Conservation (phyloP, 1,140 invertebrate species). For the Drosophila paulistorum region DNA sequence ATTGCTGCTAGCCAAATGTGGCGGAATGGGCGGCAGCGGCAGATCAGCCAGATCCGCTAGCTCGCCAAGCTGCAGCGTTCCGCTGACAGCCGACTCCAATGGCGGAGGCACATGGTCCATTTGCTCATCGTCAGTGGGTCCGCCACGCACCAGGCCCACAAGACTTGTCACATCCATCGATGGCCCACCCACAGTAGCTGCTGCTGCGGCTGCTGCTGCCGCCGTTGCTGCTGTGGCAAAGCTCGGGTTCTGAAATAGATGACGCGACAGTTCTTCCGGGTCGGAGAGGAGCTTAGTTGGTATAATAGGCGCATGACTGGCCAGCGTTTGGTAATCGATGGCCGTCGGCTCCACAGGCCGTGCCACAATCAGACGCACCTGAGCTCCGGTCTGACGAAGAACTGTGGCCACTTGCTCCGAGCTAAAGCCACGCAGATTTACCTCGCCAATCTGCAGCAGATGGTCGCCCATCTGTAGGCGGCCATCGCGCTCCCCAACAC, state of each 20-base stretch:
- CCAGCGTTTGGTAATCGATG: conserved; percentile 86
- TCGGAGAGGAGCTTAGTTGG: conserved; percentile 92
- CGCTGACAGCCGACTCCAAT: conserved; percentile 2
- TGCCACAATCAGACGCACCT: conserved; percentile 95
- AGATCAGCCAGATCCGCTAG: conserved; percentile 70
- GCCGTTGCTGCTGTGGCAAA: conserved; percentile 70
- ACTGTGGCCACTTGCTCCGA: conserved; percentile 97
- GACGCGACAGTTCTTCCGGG: conserved; percentile 91
- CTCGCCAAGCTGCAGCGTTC: conserved; percentile 18
- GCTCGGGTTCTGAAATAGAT: conserved; percentile 87
- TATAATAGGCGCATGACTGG: conserved; percentile 89
- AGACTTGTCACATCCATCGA: conserved; percentile 55
- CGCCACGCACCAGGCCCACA: conserved; percentile 67
- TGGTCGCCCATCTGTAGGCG: conserved; percentile 96
- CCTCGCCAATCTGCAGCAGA: conserved; percentile 96
- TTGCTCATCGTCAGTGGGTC: conserved; percentile 57
- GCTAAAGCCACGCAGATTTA: conserved; percentile 95
- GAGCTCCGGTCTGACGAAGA: conserved; percentile 92
- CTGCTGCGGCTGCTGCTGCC: conserved; percentile 46
- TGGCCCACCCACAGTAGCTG: not conserved
- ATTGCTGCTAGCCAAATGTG: conserved; percentile 31
- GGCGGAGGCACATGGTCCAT: conserved; percentile 50
- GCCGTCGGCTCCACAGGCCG: conserved; percentile 91
- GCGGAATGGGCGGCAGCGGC: conserved; percentile 76
- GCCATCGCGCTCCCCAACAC: conserved; percentile 95